Base-by-base conservation (phyloP, 2,797 vertebrate genomes). In the Ateles fusciceps region DNA sequence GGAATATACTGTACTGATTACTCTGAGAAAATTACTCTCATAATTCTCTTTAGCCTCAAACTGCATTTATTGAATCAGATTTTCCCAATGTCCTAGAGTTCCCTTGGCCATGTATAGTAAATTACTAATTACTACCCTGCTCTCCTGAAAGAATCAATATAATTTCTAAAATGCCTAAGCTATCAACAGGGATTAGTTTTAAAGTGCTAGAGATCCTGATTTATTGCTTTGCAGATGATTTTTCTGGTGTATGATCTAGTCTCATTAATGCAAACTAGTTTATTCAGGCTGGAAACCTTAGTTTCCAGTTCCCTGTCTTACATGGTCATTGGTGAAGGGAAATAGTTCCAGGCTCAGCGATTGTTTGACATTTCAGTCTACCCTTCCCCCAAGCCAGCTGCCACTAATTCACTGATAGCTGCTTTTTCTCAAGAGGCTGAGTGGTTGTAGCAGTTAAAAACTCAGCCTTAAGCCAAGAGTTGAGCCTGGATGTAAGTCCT, bases 1-100 rank as follows among this genome's bases (percentile, higher is more conserved):
- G 52, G 44, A 92, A 84, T 91, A 79, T 48, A 91, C 68, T 86
- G 61, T 59, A 74, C 68, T 94, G 93, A 84, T 95, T 91, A 81
- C 7, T 61, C 24, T 86, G 94, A 96, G 78, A 74, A 85, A 85
- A 64, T 88, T 87, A 39, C 52, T 88, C 30, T 76, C 81, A 55
- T 91, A 64, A 76, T 75, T 86, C 59, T 95, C 64, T 57, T 64
- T 64, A 85, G 50, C 64, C 11, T 76, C 74, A 78, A 79, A 85
- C n/a, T 78, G 52, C 87, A 24, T 81, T 85, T 76, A 78, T 48
- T 83, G 90, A 89, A 59, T 92, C 85, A 36, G 52, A 92, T 91
- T 81, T 85, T 74, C 30, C 85, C 76, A 33, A 13, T 50, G 14
- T 68, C 52, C 61, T 61, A n/a, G 68, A 57, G 84, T 96, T 91